Base-by-base conservation (phyloP, 2,113 vertebrate species). In the Tyto alba region DNA sequence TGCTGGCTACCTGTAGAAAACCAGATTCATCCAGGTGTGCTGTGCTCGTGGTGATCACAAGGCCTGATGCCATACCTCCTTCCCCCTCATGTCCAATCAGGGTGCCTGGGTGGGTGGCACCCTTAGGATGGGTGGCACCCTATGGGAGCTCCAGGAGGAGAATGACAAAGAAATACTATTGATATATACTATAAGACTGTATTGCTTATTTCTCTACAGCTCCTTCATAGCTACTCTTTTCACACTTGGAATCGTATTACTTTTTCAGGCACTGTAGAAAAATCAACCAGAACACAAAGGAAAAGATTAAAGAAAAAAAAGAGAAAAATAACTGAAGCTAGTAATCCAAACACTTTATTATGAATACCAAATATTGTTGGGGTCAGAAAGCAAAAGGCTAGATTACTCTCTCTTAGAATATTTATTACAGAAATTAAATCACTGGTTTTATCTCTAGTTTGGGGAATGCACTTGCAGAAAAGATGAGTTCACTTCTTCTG, bases 401-500 rank as follows among this genome's bases (percentile, higher is more conserved):
- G 60, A 88, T 90, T 96, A 93, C 52, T 93, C 19, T 89, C 64
- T 95, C 13, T 88, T 83, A 55, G 53, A 71, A 84, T 81, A 83
- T 93, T 93, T 91, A 94, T 88, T 91, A 73, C 50, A 89, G 88
- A 94, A 95, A 90, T 93, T 71, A 89, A 11, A 93, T 82, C 67
- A n/a, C 36, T 71, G 27, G 74, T 96, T 97, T 95, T 84, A 82
- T 68, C 64, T 78, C n/a, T 68, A 91, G 85, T 80, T 90, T 74
- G 73, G 52, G 64, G 38, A 83, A 77, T 81, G 41, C 43, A 52
- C 52, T 83, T 89, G 66, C 63, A 76, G 86, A 94, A 67, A 91
- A 95, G 34, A 84, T 82, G 74, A 89, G 72, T 91, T 91, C 84
- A 78, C 52, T 71, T 91, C 53, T 97, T 97, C 96, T 95, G 86